Evolutionary conservation across 1,140 invertebrate genomes (phyloP).

Genomic region (Bombus soroeensis): DNA sequence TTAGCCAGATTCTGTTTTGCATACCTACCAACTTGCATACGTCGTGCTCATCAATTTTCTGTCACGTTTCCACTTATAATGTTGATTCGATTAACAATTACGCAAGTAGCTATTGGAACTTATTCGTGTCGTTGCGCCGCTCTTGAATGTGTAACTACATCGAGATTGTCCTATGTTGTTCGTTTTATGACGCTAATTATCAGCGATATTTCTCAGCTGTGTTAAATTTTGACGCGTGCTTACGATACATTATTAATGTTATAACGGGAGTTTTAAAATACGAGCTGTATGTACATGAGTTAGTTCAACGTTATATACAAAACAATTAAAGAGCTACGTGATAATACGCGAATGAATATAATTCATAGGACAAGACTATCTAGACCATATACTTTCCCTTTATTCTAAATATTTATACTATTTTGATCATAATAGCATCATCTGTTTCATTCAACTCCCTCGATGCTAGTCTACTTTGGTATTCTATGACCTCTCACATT

Average conservation of each 20-base stretch:
- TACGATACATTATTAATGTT: background rate
- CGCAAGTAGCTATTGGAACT: slow-evolving; percentile 52
- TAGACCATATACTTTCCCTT: background rate
- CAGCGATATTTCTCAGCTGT: background rate
- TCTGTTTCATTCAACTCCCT: background rate
- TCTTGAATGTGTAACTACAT: slow-evolving; percentile 19
- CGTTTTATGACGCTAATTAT: slow-evolving; percentile 14
- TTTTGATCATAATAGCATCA: background rate
- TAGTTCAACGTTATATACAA: background rate
- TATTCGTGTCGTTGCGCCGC: slow-evolving; percentile 11
- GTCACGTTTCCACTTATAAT: slow-evolving; percentile 58
- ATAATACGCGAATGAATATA: background rate
- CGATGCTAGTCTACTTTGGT: too few species aligned
- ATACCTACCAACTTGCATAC: slow-evolving; percentile 50
- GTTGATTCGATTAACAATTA: slow-evolving; percentile 65
- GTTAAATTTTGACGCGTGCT: background rate
- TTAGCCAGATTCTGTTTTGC: slow-evolving; percentile 61
- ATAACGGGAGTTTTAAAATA: background rate
- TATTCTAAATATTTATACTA: background rate
- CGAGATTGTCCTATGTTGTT: background rate
- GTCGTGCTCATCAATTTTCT: slow-evolving; percentile 58
- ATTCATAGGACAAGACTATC: too few species aligned
- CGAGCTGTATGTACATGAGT: background rate
- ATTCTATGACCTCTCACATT: too few species aligned
- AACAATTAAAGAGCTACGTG: too few species aligned